Evolutionary conservation across 2,888 invertebrate genomes (phyloP), one percentile per base, ranked within the genome.

Genomic region (Watsonalla binaria): DNA sequence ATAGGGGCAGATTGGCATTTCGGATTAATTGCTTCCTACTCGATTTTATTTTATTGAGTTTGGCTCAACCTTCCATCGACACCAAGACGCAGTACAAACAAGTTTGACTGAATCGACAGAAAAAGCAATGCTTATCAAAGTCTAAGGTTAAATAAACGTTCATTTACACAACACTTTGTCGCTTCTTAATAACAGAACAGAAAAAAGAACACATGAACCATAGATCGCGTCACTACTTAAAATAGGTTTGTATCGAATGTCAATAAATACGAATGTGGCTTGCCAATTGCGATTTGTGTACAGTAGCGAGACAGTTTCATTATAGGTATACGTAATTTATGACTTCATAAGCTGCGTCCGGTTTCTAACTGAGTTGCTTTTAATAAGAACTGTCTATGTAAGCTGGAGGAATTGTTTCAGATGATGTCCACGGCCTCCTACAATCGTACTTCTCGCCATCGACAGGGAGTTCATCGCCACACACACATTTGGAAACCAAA

Each of bases 71-170:
- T 24, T 24, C 5, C 42, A 6, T 42, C 42, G 11, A 9, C 11
- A 42, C 11, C 11, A 42, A 42, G 42, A 11, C 42, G 42, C 8
- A 8, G 11, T 42, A 42, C 11, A 42, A 37, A 42, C 42, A 42
- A 42, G 42, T 42, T 42, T 42, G 8, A 6, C 8, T 4, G 8
- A 37, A 8, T 7, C 37, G 6, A 37, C 37, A 42, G 42, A 42
- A 42, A 42, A 42, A 15, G 45, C 53, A 56, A 53, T 56, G 56
- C 53, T 55, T 55, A 53, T 48, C 52, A 56, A 58, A 50, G 51
- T 46, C 49, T 50, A 56, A 45, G 50, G 54, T 51, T 24, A 61
- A 55, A 64, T 61, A 63, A 64, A 63, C 54, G 50, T 52, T 48
- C 56, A 53, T 54, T 58, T 51, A 45, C 55, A 42, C 42, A 42